phyloP scores from a whole-genome alignment of 2,888 invertebrate species.

The Muscina levida region DNA sequence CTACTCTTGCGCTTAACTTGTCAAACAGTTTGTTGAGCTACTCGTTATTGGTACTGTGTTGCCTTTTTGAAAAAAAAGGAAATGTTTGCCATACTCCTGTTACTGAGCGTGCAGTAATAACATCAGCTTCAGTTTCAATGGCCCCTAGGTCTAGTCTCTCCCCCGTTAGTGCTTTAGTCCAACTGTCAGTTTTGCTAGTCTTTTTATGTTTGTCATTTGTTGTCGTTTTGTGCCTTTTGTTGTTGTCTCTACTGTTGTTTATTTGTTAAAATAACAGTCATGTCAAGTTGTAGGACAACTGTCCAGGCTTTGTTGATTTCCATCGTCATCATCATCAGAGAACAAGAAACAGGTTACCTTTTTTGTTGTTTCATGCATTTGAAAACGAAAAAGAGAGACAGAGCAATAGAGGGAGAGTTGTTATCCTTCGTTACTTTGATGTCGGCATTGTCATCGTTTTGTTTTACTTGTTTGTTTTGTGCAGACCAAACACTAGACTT shows the following conservation, averaged over 20 bases:
- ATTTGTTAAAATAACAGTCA: conserved; percentile 44
- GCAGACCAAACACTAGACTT: conserved; percentile 5
- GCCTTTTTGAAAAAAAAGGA: neutral
- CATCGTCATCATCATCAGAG: conserved; percentile 14
- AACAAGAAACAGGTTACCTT: conserved; percentile 33
- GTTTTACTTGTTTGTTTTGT: too few species aligned
- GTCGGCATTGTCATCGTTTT: neutral
- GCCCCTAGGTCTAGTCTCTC: neutral
- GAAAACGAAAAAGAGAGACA: too few species aligned
- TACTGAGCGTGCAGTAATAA: neutral
- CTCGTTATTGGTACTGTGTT: neutral
- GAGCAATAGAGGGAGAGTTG: neutral
- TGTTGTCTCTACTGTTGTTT: conserved; percentile 30
- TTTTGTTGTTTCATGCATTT: neutral
- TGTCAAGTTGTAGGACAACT: conserved; percentile 49
- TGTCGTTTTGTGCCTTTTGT: conserved; percentile 18
- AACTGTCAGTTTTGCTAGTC: neutral
- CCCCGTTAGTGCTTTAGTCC: neutral
- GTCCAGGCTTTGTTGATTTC: conserved; percentile 10
- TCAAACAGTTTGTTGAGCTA: conserved; percentile 13
- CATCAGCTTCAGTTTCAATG: neutral
- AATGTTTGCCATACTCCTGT: neutral
- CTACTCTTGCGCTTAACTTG: conserved; percentile 8
- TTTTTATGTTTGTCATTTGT: conserved; percentile 17
- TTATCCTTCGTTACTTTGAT: conserved; percentile 6